A percentile compares a stretch with the other conserved stretches of the same genome.
These are phyloP conservation scores for Drosophila neocordata DNA, from an alignment of 1,140 invertebrate genomes.

Conservation along the genomic window DNA sequence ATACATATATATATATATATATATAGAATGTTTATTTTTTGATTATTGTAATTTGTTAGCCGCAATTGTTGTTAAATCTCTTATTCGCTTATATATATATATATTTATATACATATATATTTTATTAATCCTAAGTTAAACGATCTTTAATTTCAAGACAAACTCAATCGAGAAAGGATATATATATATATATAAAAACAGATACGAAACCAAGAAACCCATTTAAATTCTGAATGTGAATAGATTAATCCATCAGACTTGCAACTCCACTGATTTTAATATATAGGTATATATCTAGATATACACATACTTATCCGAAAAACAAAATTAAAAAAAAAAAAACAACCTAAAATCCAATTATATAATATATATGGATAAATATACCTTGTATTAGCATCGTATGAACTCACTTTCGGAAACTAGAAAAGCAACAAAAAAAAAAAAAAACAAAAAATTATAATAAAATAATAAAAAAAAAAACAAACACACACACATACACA, in stretches of 20 bases:
- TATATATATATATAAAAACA: slow-evolving; percentile 9
- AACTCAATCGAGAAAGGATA: slow-evolving; percentile 9
- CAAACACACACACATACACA: slow-evolving; percentile 20
- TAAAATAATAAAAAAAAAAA: no score
- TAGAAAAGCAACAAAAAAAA: slow-evolving; percentile 1
- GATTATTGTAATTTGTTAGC: slow-evolving; percentile 53
- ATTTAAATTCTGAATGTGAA: not conserved
- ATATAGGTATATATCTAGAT: not conserved
- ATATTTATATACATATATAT: slow-evolving; percentile 7
- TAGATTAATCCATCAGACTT: slow-evolving; percentile 10
- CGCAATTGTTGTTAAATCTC: slow-evolving; percentile 65
- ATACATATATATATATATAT: no score
- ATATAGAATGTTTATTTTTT: slow-evolving; percentile 28
- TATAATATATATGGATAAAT: slow-evolving; percentile 33
- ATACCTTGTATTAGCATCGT: slow-evolving; percentile 49
- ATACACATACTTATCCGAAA: slow-evolving; percentile 23
- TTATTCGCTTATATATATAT: slow-evolving; percentile 9
- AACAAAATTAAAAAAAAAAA: not conserved
- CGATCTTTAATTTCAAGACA: slow-evolving; percentile 46
- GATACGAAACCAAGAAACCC: not conserved
- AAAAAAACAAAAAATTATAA: slow-evolving; percentile 26
- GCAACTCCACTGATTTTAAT: slow-evolving; percentile 21
- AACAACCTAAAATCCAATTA: slow-evolving; percentile 10
- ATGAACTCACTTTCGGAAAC: slow-evolving; percentile 18
- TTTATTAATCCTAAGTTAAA: slow-evolving; percentile 50